These are phyloP conservation scores for Mythimna ferrago DNA, from an alignment of 2,888 invertebrate genomes.

Conservation along the genomic window DNA sequence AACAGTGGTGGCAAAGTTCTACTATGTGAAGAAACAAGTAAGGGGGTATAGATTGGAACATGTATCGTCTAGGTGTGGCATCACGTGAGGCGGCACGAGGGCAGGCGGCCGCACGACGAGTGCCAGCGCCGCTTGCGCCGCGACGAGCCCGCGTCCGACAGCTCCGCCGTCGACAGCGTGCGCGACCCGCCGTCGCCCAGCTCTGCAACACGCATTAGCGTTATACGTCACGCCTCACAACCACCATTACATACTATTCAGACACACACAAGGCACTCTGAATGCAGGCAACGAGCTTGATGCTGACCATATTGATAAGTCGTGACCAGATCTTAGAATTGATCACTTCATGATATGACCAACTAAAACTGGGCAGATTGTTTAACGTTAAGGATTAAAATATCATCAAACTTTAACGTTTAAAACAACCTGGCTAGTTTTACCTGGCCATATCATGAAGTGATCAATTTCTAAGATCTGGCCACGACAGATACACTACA, in stretches of 20 bases:
- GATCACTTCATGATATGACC: no score
- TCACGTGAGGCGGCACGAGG: conserved; percentile 87
- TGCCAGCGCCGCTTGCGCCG: conserved; percentile 87
- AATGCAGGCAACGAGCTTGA: neutral
- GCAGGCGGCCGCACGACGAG: conserved; percentile 86
- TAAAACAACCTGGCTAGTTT: no score
- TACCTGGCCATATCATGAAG: no score
- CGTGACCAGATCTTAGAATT: no score
- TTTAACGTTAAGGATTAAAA: no score
- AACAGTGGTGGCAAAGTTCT: conserved; percentile 38
- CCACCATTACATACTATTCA: conserved; percentile 14
- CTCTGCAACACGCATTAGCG: conserved; percentile 70
- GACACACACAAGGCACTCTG: conserved; percentile 3
- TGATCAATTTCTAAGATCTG: no score
- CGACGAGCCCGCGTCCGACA: conserved; percentile 83
- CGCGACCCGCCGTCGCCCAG: conserved; percentile 84
- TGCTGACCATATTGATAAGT: neutral
- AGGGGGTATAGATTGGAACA: conserved; percentile 28
- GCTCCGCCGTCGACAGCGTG: conserved; percentile 86
- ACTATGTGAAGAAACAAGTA: conserved; percentile 27
- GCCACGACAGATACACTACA: no score
- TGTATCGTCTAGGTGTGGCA: conserved; percentile 42
- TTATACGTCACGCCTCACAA: neutral
- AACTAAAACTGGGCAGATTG: no score
- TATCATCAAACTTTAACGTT: no score